Conservation (phyloP, 2,113 vertebrate species). For the Pterophyllum scalare region DNA sequence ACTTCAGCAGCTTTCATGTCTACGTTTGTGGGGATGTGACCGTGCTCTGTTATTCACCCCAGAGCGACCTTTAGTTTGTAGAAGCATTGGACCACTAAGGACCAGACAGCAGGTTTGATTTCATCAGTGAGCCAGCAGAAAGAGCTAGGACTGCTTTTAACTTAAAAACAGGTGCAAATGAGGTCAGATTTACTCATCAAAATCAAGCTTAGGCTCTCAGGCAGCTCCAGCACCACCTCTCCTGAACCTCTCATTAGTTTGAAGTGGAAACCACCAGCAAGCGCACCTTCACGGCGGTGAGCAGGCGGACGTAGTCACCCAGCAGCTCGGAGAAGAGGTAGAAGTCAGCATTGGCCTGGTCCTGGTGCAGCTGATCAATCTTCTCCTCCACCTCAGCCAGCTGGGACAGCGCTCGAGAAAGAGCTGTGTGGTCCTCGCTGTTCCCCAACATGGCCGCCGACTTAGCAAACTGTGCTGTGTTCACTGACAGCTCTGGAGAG, state of each 20-base stretch:
- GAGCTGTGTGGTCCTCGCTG: slow-evolving; percentile 97
- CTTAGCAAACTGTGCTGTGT: slow-evolving; percentile 96
- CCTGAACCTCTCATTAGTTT: neutral
- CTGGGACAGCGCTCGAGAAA: slow-evolving; percentile 95
- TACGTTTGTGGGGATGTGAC: too few species aligned
- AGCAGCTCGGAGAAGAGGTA: slow-evolving; percentile 95
- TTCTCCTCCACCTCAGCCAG: slow-evolving; percentile 99
- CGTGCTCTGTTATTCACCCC: too few species aligned
- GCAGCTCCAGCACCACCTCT: neutral
- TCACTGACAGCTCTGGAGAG: slow-evolving; percentile 90
- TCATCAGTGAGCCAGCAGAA: too few species aligned
- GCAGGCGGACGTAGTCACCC: slow-evolving; percentile 95
- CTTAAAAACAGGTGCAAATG: too few species aligned
- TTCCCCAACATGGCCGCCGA: slow-evolving; percentile 98
- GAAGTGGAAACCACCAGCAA: neutral
- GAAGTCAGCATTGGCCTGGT: slow-evolving; percentile 96
- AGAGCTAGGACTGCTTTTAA: too few species aligned
- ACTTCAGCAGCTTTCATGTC: too few species aligned
- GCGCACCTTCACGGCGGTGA: slow-evolving; percentile 92
- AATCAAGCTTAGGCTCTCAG: neutral
- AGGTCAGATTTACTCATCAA: too few species aligned
- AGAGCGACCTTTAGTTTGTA: too few species aligned
- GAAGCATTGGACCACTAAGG: too few species aligned
- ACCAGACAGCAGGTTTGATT: too few species aligned
- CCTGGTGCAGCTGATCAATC: slow-evolving; percentile 96